phyloP scores from a whole-genome alignment of 2,888 invertebrate species.

The Leucozona laternaria region DNA sequence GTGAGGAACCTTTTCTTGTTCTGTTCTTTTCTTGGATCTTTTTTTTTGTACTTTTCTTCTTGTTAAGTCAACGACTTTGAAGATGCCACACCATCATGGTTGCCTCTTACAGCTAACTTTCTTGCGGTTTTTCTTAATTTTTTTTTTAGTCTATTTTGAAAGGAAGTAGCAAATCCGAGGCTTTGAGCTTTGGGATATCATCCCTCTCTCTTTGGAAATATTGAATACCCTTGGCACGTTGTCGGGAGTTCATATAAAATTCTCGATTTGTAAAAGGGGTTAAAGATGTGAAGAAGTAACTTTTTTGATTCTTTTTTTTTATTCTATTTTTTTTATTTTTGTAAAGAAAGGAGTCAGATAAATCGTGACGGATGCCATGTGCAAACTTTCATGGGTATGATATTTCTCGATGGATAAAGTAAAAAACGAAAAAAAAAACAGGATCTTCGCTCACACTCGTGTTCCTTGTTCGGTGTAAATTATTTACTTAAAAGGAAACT shows the following conservation, averaged over 20 bases:
- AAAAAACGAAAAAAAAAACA: neutral
- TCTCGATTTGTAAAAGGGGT: conserved; percentile 48
- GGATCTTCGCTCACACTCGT: neutral
- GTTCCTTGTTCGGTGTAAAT: conserved; percentile 40
- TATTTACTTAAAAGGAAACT: conserved; percentile 54
- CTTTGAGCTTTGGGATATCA: conserved; percentile 41
- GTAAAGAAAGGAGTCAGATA: conserved; percentile 32
- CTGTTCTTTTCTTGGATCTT: conserved; percentile 15
- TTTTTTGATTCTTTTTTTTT: neutral
- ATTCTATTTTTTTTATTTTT: neutral
- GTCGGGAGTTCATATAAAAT: conserved; percentile 55
- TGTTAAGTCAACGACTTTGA: conserved; percentile 53
- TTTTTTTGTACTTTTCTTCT: conserved; percentile 17
- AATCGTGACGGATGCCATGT: conserved; percentile 61
- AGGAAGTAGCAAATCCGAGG: conserved; percentile 35
- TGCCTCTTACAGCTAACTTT: conserved; percentile 48
- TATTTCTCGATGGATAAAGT: conserved; percentile 32
- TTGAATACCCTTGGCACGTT: conserved; percentile 65
- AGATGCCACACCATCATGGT: conserved; percentile 34
- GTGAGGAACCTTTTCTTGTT: conserved; percentile 48
- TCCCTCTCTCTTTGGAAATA: conserved; percentile 44
- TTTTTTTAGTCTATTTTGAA: conserved; percentile 16
- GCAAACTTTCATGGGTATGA: conserved; percentile 37
- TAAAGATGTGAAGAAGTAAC: conserved; percentile 49
- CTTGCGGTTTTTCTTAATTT: conserved; percentile 26